Evolutionary conservation across 2,888 invertebrate genomes (phyloP).

Genomic region (Antitype chi): DNA sequence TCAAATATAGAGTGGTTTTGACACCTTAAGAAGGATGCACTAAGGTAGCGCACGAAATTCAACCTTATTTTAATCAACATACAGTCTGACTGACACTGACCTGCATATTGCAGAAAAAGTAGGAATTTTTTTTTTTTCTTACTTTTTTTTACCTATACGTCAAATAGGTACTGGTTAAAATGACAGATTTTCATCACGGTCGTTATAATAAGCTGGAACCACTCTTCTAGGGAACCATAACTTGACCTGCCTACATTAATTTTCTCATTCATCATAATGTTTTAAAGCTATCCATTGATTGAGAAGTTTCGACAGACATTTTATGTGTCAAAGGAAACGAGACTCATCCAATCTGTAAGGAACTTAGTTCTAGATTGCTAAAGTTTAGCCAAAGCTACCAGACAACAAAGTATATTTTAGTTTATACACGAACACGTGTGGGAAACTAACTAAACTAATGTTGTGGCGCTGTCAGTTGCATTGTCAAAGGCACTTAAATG

Average conservation of each 20-base stretch:
- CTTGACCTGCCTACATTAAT: background rate
- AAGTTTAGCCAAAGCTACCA: background rate
- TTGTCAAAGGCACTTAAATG: background rate
- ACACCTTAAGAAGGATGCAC: too few relatives aligned
- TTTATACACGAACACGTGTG: conserved; percentile 8
- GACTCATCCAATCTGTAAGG: background rate
- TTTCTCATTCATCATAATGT: background rate
- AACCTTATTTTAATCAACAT: too few relatives aligned
- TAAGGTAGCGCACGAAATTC: too few relatives aligned
- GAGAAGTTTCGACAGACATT: too few relatives aligned
- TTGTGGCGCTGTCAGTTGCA: background rate
- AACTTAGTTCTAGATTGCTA: conserved; percentile 6
- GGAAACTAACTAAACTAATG: conserved; percentile 8
- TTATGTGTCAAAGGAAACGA: background rate
- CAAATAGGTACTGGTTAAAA: too few relatives aligned
- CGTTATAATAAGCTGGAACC: too few relatives aligned
- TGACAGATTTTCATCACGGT: too few relatives aligned
- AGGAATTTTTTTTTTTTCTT: too few relatives aligned
- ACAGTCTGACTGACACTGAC: too few relatives aligned
- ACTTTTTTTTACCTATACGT: too few relatives aligned
- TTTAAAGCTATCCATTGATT: background rate
- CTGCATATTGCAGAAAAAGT: too few relatives aligned
- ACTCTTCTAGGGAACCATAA: background rate
- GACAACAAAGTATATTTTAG: background rate
- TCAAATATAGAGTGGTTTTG: too few relatives aligned